Percentiles rank a stretch among this genome's conserved stretches.
These are phyloP conservation scores for Magallana angulata DNA, from an alignment of 1,140 invertebrate genomes.

Conservation along the genomic window DNA sequence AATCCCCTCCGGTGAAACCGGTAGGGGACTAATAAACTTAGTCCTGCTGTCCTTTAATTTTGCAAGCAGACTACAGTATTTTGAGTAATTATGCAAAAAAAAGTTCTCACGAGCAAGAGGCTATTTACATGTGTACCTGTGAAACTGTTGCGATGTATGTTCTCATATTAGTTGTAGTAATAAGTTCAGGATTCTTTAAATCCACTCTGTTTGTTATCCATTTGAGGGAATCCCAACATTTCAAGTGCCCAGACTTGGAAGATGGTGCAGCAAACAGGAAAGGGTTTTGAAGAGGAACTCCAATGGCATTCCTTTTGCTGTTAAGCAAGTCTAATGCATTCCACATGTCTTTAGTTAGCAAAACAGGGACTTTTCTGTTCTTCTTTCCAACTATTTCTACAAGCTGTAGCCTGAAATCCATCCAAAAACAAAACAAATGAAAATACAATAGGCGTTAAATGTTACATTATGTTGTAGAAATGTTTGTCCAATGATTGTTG, in stretches of 20 bases:
- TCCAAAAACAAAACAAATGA: not conserved
- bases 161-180: constrained; percentile 25
- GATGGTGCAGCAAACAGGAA: not conserved
- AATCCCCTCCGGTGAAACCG: too few species aligned
- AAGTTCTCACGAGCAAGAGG: not conserved
- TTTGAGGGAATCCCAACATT: not conserved
- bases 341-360: constrained; percentile 29
- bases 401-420: constrained; percentile 13
- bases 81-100: too few species aligned
- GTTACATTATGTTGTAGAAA: too few species aligned
- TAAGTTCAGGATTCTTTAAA: not conserved
- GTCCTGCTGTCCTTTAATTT: too few species aligned
- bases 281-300: not conserved
- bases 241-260: not conserved
- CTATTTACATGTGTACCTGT: not conserved
- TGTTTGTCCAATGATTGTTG: too few species aligned
- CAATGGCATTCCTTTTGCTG: not conserved
- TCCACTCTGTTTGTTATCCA: not conserved
- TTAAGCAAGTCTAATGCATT: not conserved
- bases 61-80: too few species aligned
- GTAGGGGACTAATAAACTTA: too few species aligned
- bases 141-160: constrained; percentile 40
- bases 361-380: constrained; percentile 29
- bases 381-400: constrained; percentile 40
- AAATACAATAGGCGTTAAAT: too few species aligned